Evolutionary conservation across 2,888 invertebrate species (phyloP).

Genomic region (Imbricaverruca yamaguchii): DNA sequence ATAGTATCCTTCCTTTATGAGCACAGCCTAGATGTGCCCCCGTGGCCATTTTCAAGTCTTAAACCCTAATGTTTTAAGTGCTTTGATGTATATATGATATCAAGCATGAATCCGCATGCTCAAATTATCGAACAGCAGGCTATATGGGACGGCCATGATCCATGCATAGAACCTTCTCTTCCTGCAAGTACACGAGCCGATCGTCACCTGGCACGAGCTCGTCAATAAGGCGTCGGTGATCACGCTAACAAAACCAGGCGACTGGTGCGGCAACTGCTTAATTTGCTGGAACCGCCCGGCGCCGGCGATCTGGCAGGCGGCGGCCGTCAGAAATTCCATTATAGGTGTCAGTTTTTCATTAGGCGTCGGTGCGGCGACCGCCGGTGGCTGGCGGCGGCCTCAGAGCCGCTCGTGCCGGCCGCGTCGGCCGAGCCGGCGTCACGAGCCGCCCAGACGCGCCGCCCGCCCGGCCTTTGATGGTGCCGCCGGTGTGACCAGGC

Average conservation of each 20-base stretch:
- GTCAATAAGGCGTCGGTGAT: neutral
- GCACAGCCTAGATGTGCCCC: no score
- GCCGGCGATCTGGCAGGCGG: neutral
- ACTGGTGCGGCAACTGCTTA: neutral
- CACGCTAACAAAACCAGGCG: neutral
- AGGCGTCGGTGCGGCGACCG: neutral
- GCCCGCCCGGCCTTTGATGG: neutral
- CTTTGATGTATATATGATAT: no score
- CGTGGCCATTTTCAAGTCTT: no score
- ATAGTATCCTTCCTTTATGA: no score
- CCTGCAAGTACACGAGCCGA: no score
- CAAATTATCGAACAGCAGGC: no score
- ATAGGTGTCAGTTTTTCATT: slow-evolving; percentile 14
- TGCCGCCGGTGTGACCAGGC: neutral
- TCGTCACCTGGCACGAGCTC: no score
- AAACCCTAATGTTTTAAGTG: no score
- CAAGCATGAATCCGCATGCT: no score
- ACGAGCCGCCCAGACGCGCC: neutral
- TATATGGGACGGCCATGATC: no score
- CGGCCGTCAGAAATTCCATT: slow-evolving; percentile 13
- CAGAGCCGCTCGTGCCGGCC: neutral
- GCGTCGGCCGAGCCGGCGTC: neutral
- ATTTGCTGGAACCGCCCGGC: neutral
- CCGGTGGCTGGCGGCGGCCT: neutral
- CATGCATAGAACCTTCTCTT: no score